Percentiles rank a stretch among this genome's conserved stretches.
phyloP scores from a whole-genome alignment of 2,113 vertebrate genomes.

The Desmodus rotundus region DNA sequence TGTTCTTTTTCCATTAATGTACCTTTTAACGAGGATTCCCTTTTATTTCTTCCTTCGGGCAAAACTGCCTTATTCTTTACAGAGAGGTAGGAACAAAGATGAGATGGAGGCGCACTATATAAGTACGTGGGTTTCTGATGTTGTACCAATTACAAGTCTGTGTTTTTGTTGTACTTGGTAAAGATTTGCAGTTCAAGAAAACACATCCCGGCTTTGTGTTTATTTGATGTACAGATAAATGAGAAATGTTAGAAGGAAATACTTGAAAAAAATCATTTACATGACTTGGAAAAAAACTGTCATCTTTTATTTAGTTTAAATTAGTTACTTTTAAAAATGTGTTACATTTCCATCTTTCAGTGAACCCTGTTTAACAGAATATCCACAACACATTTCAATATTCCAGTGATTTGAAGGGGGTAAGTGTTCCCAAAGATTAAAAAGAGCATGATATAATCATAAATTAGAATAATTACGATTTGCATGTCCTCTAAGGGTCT shows the following conservation, averaged over 20 bases:
- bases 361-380: background rate
- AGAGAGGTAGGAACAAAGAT: conserved; percentile 80
- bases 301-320: conserved; percentile 51
- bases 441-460: background rate
- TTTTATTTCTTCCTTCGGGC: conserved; percentile 85
- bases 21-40: conserved; percentile 82
- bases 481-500: conserved; percentile 27
- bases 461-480: conserved; percentile 59
- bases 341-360: conserved; percentile 2
- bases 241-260: conserved; percentile 57
- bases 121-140: conserved; percentile 76
- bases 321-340: conserved; percentile 20
- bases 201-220: conserved; percentile 60
- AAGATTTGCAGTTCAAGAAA: conserved; percentile 72
- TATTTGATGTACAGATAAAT: conserved; percentile 68
- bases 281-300: conserved; percentile 32
- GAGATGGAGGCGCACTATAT: conserved; percentile 74
- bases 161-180: conserved; percentile 56
- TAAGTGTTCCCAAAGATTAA: background rate
- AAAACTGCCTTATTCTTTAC: conserved; percentile 81
- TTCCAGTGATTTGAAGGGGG: background rate
- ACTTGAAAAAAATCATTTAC: conserved; percentile 62
- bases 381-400: background rate
- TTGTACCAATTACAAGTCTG: conserved; percentile 75
- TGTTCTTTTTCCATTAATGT: conserved; percentile 79